Conservation (phyloP, 2,113 vertebrate species). For the Podiceps cristatus region DNA sequence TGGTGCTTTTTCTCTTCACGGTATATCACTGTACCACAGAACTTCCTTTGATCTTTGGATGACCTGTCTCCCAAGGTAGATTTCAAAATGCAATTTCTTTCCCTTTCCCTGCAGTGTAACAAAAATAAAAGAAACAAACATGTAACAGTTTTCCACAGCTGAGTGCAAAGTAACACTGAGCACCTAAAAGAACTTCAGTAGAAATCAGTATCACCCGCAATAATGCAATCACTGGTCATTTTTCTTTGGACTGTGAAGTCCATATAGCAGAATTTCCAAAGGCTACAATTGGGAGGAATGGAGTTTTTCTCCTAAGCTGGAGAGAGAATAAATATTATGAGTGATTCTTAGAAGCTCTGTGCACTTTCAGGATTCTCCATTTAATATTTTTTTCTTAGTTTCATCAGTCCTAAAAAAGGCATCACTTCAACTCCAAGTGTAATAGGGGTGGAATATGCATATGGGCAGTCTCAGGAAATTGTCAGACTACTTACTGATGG, state of each 20-base stretch:
- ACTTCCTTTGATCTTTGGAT: not conserved
- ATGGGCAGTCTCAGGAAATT: not conserved
- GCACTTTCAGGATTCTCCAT: not conserved
- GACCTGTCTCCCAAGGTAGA: not conserved
- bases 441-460: not conserved
- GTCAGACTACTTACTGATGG: not conserved
- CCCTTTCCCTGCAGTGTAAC: not conserved
- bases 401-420: not conserved
- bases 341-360: not conserved
- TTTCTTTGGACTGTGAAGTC: not conserved
- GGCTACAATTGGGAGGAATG: not conserved
- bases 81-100: not conserved
- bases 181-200: not conserved
- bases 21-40: not conserved
- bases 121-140: not conserved
- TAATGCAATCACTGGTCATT: not conserved
- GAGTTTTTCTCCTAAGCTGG: not conserved
- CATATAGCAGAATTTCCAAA: not conserved
- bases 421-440: not conserved
- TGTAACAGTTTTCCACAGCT: not conserved
- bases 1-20: rapidly evolving
- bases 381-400: not conserved
- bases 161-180: not conserved
- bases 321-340: not conserved
- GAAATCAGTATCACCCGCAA: not conserved